A percentile compares a stretch with the other conserved stretches of the same genome.
Conservation (phyloP, 2,113 vertebrate genomes). For the Hippocampus comes region DNA sequence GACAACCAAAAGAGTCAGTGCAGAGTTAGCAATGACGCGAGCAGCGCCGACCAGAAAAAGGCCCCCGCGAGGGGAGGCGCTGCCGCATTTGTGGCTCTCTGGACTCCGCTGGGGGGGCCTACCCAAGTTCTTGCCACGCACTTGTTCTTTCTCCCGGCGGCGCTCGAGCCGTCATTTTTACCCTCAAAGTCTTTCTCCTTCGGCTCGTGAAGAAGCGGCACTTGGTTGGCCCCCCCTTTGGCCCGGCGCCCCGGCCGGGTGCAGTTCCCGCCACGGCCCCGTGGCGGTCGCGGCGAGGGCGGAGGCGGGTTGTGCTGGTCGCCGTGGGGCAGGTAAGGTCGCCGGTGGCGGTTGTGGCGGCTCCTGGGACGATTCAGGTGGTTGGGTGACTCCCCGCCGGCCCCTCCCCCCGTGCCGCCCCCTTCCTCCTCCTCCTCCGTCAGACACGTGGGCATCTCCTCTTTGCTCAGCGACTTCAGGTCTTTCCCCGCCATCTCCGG, state of each 20-base stretch:
- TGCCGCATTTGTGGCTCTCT: slow-evolving; percentile 76
- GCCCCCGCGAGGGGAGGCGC: slow-evolving; percentile 45
- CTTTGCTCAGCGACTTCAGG: slow-evolving; percentile 82
- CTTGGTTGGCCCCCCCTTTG: slow-evolving; percentile 76
- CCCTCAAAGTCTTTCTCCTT: slow-evolving; percentile 71
- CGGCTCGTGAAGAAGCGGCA: slow-evolving; percentile 61
- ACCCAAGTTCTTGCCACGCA: slow-evolving; percentile 84
- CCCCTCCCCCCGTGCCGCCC: slow-evolving; percentile 42
- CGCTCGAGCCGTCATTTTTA: slow-evolving; percentile 63
- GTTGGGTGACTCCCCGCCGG: slow-evolving; percentile 73
- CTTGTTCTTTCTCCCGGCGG: slow-evolving; percentile 84
- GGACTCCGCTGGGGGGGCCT: slow-evolving; percentile 86
- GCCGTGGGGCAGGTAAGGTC: slow-evolving; percentile 68
- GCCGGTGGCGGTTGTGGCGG: slow-evolving; percentile 66
- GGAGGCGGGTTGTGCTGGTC: slow-evolving; percentile 69
- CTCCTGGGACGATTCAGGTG: slow-evolving; percentile 68
- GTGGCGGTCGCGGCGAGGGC: slow-evolving; percentile 65
- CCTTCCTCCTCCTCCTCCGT: slow-evolving; percentile 65
- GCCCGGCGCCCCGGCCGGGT: slow-evolving; percentile 76
- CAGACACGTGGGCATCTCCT: slow-evolving; percentile 81
- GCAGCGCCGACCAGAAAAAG: slow-evolving; percentile 58
- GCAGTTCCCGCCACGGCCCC: slow-evolving; percentile 80
- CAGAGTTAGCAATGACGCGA: slow-evolving; percentile 72
- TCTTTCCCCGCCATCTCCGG: slow-evolving; percentile 76
- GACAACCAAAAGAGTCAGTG: slow-evolving; percentile 70